phyloP scores from a whole-genome alignment of 1,140 invertebrate species.

The Lasioglossum albipes region DNA sequence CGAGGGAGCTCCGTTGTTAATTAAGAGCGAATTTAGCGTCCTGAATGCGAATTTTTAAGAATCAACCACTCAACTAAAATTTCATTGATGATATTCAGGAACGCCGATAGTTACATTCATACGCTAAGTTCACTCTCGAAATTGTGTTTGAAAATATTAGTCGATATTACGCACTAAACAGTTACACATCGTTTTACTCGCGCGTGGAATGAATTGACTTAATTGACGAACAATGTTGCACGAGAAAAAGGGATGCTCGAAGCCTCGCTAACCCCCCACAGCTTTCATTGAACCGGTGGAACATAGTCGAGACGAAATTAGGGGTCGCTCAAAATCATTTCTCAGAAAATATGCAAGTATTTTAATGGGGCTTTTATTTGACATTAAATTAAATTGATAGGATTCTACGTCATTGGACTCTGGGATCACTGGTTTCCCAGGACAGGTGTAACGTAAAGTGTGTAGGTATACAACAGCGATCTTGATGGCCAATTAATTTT shows the following conservation, averaged over 20 bases:
- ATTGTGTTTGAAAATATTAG: neutral
- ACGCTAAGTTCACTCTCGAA: neutral
- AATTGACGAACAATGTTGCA: neutral
- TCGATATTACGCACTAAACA: neutral
- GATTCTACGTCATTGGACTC: too few species aligned
- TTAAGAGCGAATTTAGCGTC: neutral
- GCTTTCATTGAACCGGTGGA: neutral
- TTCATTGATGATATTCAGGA: too few species aligned
- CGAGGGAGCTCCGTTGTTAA: neutral
- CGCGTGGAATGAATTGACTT: neutral
- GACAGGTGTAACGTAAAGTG: too few species aligned
- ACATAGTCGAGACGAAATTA: neutral
- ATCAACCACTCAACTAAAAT: too few species aligned
- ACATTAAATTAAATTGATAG: too few species aligned
- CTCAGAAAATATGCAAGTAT: neutral
- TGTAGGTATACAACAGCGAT: neutral
- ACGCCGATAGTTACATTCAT: neutral
- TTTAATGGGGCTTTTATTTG: too few species aligned
- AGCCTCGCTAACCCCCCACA: neutral
- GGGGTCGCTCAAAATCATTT: neutral
- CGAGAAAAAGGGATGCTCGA: slow-evolving; percentile 2
- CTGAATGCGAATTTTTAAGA: neutral
- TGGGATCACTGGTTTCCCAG: too few species aligned
- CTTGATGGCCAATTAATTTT: neutral
- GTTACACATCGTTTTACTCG: neutral